Base-by-base conservation (phyloP, 1,140 invertebrate species). In the Bombus confusus region DNA sequence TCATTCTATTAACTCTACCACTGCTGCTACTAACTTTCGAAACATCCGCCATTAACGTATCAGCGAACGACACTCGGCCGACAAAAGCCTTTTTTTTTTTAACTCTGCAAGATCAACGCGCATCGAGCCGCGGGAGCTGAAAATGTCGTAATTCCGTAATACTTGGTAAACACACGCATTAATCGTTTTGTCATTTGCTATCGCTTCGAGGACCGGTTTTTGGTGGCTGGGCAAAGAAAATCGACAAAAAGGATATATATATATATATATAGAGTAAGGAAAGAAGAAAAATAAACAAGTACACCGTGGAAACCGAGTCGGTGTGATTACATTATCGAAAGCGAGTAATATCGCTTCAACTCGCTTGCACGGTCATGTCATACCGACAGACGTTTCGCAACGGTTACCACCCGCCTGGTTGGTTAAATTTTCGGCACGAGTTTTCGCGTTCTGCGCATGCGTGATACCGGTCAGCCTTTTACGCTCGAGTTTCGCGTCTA, bases 141-240 rank as follows among this genome's bases (percentile, higher is more conserved):
- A 83, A 86, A 47, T 69, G 52, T 81, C 73, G 62, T 62, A 79
- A 83, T 71, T 69, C n/a, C 66, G 37, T 39, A 28, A 71, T 25
- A 41, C 52, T 59, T 66, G 73, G 69, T 57, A 76, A 75, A 31
- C 41, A 43, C 34, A 37, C 31, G 41, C 10, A n/a, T 80, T 41
- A 22, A 59, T 80, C 52, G 59, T 80, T 81, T 86, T 79, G 77
- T 84, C 82, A 84, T 15, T 43, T 9, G 82, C 22, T 31, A 41
- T 68, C 68, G 52, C 9, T 52, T 69, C 28, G 31, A 25, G 39
- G 82, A 84, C 82, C 66, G 82, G 82, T 84, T 84, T 59, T 43
- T 18, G 22, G 13, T 10, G 25, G 18, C 52, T n/a, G 74, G 39
- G 13, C 0, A 43, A 52, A 73, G n/a, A 18, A 18, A 83, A 59